Conservation (phyloP, 2,113 vertebrate species). For the Paratilapia polleni region DNA sequence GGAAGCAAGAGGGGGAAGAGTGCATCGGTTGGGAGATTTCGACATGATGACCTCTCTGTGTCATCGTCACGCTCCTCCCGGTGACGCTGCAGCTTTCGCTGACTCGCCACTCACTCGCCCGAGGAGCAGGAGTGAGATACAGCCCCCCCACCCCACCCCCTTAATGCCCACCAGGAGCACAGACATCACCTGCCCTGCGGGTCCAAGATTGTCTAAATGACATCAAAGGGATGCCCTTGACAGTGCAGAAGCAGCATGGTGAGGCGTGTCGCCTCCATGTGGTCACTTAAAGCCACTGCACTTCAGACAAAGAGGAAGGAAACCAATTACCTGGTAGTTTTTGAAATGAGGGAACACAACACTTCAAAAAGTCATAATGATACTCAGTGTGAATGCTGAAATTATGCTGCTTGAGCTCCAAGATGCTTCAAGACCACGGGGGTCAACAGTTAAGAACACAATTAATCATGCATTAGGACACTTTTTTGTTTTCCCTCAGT, state of each 20-base stretch:
- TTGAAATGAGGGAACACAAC: neutral
- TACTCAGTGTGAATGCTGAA: neutral
- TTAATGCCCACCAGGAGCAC: neutral
- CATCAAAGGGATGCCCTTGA: conserved; percentile 61
- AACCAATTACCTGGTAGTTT: neutral
- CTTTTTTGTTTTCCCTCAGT: neutral
- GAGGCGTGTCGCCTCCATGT: conserved; percentile 62
- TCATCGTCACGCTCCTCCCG: neutral
- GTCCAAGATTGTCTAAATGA: conserved; percentile 38
- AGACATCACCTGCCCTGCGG: neutral
- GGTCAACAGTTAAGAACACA: neutral
- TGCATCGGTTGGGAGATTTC: neutral
- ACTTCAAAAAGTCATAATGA: neutral
- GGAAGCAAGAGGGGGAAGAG: neutral
- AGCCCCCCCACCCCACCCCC: neutral
- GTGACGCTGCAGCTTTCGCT: conserved; percentile 59
- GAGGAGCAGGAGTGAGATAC: conserved; percentile 24
- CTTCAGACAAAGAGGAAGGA: neutral
- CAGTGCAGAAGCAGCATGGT: neutral
- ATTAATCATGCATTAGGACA: neutral
- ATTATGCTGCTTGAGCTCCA: neutral
- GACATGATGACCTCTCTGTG: conserved; percentile 10
- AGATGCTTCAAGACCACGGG: neutral
- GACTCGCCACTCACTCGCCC: conserved; percentile 45
- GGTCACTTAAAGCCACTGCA: conserved; percentile 1